phyloP scores from a whole-genome alignment of 2,888 invertebrate genomes.

The Latrodectus hesperus region DNA sequence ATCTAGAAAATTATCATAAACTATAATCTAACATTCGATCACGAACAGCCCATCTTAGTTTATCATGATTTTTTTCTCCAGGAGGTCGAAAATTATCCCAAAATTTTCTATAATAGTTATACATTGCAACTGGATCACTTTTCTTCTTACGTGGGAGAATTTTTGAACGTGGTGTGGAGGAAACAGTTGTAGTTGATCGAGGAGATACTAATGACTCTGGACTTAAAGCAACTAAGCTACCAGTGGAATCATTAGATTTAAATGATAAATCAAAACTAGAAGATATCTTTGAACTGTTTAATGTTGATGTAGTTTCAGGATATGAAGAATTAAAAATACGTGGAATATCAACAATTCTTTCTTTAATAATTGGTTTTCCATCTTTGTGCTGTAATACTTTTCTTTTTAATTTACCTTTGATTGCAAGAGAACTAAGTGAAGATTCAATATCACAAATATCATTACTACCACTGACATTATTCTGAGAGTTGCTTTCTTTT shows the following conservation, averaged over 20 bases:
- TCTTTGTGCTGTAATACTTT: constrained; percentile 42
- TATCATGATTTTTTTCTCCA: constrained; percentile 55
- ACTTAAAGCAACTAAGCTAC: constrained; percentile 26
- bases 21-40: constrained; percentile 58
- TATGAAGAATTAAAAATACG: constrained; percentile 48
- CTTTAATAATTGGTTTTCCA: constrained; percentile 45
- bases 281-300: constrained; percentile 20
- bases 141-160: constrained; percentile 39
- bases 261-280: constrained; percentile 53
- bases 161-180: constrained; percentile 13
- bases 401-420: constrained; percentile 36
- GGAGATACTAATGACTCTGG: constrained; percentile 23
- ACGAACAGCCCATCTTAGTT: constrained; percentile 58
- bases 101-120: constrained; percentile 56
- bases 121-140: constrained; percentile 60
- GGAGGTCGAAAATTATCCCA: constrained; percentile 60
- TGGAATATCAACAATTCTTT: constrained; percentile 45
- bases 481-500: background rate
- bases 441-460: background rate
- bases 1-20: constrained; percentile 1
- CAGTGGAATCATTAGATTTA: constrained; percentile 41
- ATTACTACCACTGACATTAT: background rate
- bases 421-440: constrained; percentile 3
- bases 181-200: constrained; percentile 32
- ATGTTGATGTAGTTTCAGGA: constrained; percentile 18